A percentile compares a stretch with the other conserved stretches of the same genome.
These are phyloP conservation scores for Saccostrea glomerata DNA, from an alignment of 1,140 invertebrate species.

Conservation along the genomic window DNA sequence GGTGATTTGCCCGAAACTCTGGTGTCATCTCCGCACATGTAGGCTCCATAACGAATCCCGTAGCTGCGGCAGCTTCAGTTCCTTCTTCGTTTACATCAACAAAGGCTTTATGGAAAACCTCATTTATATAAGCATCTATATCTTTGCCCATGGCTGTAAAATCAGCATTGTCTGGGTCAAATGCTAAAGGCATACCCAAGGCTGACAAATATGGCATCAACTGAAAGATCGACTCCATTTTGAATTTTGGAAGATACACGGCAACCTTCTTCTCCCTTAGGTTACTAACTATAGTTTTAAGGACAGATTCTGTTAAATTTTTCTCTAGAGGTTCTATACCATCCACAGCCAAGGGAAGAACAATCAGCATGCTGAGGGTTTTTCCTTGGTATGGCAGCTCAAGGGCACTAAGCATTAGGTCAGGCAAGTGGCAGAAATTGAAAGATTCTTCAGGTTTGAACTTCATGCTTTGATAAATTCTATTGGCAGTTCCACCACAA, in stretches of 20 bases:
- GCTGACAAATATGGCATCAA: constrained; percentile 76
- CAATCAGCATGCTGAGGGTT: constrained; percentile 84
- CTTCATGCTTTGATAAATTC: constrained; percentile 81
- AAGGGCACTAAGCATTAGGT: constrained; percentile 83
- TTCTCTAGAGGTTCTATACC: constrained; percentile 69
- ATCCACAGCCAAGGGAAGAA: constrained; percentile 82
- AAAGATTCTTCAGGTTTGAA: constrained; percentile 31
- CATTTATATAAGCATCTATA: constrained; percentile 64
- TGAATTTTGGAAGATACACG: constrained; percentile 73
- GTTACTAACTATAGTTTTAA: constrained; percentile 16
- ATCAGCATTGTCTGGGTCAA: constrained; percentile 59
- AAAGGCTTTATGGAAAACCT: constrained; percentile 81
- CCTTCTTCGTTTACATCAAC: constrained; percentile 80
- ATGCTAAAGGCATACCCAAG: constrained; percentile 62
- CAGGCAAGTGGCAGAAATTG: constrained; percentile 24
- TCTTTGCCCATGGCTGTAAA: constrained; percentile 66
- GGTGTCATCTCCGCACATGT: neutral
- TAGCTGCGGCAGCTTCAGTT: constrained; percentile 69
- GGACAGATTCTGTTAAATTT: constrained; percentile 14
- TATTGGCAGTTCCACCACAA: constrained; percentile 83
- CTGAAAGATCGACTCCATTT: constrained; percentile 64
- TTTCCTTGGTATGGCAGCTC: constrained; percentile 86
- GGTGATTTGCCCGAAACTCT: constrained; percentile 85
- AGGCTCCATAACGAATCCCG: neutral
- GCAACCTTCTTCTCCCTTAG: constrained; percentile 53